Evolutionary conservation across 2,113 vertebrate species (phyloP), one percentile per base, ranked within the genome.

Genomic region (Pseudois nayaur): DNA sequence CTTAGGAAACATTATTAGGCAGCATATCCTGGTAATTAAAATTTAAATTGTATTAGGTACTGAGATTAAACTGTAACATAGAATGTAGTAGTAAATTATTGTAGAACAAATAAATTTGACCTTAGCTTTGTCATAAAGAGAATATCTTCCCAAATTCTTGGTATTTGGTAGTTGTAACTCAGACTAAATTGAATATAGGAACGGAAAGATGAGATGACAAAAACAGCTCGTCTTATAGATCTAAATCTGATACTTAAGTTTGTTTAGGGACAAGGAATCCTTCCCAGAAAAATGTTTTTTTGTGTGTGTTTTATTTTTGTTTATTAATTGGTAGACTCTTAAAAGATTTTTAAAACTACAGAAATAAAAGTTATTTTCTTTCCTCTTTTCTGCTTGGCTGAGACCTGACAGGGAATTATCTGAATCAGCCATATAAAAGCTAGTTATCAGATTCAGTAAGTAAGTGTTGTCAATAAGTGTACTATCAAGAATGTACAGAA

Each of bases 321-420:
- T 90, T 91, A 27, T 40, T 15, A 78, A 45, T 52, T 33, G 59
- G 43, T 84, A 36, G 64, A 74, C 31, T 91, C 29, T 52, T 1
- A 81, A 96, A 79, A 6, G 12, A 82, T 87, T 96, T 97, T 87
- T 90, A 78, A 25, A 96, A 62, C 17, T 40, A 76, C 33, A 93
- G 95, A 98, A 86, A 93, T 90, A 91, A 94, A 91, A 59, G 15
- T 79, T 8, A 6, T 93, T 97, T 89, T 52, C 8, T 94, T 88
- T 84, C 40, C 71, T 82, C 21, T 62, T 90, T 89, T 87, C 62
- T 13, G 7, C 94, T 96, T 94, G 36, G 21, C 93, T 91, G 50
- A n/a, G 67, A 64, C 29, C 67, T 93, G 59, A 88, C 45, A 79
- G 19, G 83, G 40, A 91, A 89, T 91, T 55, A 33, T 88, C 21